Evolutionary conservation across 2,113 vertebrate genomes (phyloP).

Genomic region (Plestiodon gilberti): DNA sequence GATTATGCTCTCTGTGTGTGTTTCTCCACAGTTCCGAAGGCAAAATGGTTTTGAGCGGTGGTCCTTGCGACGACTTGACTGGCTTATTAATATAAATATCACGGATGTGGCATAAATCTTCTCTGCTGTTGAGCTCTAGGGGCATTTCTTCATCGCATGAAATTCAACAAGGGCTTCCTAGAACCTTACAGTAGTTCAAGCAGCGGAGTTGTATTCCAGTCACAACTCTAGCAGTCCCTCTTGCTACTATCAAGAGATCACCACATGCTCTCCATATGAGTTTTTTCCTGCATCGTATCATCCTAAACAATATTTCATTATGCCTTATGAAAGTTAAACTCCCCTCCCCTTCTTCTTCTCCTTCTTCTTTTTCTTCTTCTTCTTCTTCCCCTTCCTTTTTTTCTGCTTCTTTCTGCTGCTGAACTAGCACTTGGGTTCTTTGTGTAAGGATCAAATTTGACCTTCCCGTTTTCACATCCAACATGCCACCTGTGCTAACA

Average conservation of each 20-base stretch:
- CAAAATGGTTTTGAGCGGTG: slow-evolving; percentile 50
- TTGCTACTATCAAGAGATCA: slow-evolving; percentile 47
- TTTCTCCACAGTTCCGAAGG: slow-evolving; percentile 55
- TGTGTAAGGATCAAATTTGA: slow-evolving; percentile 46
- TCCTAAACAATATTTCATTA: slow-evolving; percentile 69
- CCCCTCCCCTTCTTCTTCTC: not conserved
- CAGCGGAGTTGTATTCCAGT: slow-evolving; percentile 58
- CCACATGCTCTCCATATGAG: not conserved
- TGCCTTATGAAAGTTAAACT: slow-evolving; percentile 72
- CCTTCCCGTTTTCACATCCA: slow-evolving; percentile 28
- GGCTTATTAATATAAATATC: slow-evolving; percentile 69
- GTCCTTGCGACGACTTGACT: slow-evolving; percentile 56
- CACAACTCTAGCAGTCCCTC: slow-evolving; percentile 50
- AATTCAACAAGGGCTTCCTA: slow-evolving; percentile 43
- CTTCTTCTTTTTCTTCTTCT: slow-evolving; percentile 22
- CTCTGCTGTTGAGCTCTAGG: slow-evolving; percentile 54
- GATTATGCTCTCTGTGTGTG: slow-evolving; percentile 23
- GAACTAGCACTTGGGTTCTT: slow-evolving; percentile 5
- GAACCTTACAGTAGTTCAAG: slow-evolving; percentile 37
- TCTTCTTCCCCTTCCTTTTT: not conserved
- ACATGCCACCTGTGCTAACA: slow-evolving; percentile 4
- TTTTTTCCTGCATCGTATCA: slow-evolving; percentile 58
- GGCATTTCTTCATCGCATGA: slow-evolving; percentile 38
- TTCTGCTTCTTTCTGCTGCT: not conserved
- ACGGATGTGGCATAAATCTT: slow-evolving; percentile 59